Evolutionary conservation across 1,140 invertebrate genomes (phyloP).

Genomic region (Magallana gigas): DNA sequence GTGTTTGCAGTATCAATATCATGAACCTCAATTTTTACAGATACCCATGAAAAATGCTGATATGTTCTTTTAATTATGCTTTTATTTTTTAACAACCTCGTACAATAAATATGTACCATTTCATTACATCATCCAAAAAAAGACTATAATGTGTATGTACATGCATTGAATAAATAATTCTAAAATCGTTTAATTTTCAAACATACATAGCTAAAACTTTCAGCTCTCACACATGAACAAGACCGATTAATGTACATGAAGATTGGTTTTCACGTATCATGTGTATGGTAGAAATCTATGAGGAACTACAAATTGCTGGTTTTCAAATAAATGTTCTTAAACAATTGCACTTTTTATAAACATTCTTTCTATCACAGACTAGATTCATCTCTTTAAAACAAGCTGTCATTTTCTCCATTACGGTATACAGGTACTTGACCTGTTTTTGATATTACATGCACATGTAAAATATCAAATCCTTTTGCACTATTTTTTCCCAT

Average conservation of each 20-base stretch:
- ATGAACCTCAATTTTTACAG: too few relatives aligned
- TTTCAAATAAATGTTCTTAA: background rate
- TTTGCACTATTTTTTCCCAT: too few relatives aligned
- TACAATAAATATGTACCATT: slow-evolving; percentile 23
- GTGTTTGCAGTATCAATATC: too few relatives aligned
- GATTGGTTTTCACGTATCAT: too few relatives aligned
- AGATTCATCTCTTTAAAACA: background rate
- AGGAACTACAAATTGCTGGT: too few relatives aligned
- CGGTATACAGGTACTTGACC: background rate
- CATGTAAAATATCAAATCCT: background rate
- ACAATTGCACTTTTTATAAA: slow-evolving; percentile 20
- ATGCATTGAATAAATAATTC: slow-evolving; percentile 11
- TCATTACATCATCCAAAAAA: background rate
- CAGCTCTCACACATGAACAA: background rate
- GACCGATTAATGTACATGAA: too few relatives aligned
- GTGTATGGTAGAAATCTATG: too few relatives aligned
- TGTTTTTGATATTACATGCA: background rate
- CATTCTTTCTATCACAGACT: slow-evolving; percentile 18
- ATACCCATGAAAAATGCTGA: too few relatives aligned
- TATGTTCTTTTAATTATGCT: too few relatives aligned
- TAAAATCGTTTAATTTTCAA: slow-evolving; percentile 9
- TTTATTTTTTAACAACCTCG: slow-evolving; percentile 15
- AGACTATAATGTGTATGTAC: background rate
- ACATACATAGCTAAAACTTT: background rate
- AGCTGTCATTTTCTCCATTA: too few relatives aligned